Evolutionary conservation across 1,140 invertebrate genomes (phyloP).

Genomic region (Carposina sasakii): DNA sequence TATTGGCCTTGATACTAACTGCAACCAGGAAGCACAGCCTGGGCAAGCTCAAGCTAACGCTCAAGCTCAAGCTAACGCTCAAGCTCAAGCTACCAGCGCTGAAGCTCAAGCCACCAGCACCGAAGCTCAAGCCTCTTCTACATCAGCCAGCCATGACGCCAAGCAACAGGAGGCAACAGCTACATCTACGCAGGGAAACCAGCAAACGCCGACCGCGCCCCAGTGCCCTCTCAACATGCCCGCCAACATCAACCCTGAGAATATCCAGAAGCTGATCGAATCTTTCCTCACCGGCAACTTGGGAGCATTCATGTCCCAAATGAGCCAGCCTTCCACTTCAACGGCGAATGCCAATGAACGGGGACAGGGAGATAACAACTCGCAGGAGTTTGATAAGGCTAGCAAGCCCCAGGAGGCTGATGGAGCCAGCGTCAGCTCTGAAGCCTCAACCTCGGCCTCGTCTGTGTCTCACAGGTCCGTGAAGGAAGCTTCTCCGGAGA

Average conservation of each 20-base stretch:
- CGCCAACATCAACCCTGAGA: conserved; percentile 15
- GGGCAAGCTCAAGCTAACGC: neutral
- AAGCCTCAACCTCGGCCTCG: conserved; percentile 17
- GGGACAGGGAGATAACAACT: conserved; percentile 28
- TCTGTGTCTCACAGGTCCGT: no score
- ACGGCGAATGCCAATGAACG: neutral
- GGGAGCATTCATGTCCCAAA: conserved; percentile 13
- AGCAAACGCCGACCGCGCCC: neutral
- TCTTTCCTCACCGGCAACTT: conserved; percentile 17
- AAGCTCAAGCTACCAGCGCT: conserved; percentile 11
- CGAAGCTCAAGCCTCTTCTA: neutral
- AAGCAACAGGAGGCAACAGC: conserved; percentile 13
- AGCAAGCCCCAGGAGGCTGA: conserved; percentile 15
- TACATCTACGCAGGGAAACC: conserved; percentile 8
- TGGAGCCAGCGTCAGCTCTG: conserved; percentile 27
- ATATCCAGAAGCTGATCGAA: conserved; percentile 28
- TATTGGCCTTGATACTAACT: conserved; percentile 26
- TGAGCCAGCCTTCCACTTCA: neutral
- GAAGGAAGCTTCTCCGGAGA: conserved; percentile 47
- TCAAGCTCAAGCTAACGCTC: conserved; percentile 1
- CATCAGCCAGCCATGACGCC: no score
- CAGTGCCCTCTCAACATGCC: neutral
- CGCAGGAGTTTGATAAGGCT: neutral
- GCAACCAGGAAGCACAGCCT: conserved; percentile 10
- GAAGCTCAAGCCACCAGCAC: neutral